A percentile compares a stretch with the other conserved stretches of the same genome.
Conservation (phyloP, 2,113 vertebrate species). For the Bufo bufo region DNA sequence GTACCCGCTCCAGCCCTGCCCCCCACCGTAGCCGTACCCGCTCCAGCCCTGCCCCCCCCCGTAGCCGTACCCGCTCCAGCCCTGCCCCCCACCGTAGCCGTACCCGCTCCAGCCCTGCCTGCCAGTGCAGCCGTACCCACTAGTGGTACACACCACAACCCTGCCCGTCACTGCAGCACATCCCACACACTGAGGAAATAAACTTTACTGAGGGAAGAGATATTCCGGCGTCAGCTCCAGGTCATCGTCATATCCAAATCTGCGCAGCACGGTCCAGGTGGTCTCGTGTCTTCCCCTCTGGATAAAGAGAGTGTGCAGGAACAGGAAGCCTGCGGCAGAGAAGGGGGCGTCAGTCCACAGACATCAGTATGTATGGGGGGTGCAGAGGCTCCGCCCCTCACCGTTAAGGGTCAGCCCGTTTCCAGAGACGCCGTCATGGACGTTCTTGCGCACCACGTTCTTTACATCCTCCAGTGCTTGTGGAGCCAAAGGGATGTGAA, state of each 20-base stretch:
- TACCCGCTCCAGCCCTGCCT: too few species aligned
- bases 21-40: too few species aligned
- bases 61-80: too few species aligned
- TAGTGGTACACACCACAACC: not conserved
- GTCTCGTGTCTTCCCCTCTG: conserved; percentile 97
- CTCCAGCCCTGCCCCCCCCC: too few species aligned
- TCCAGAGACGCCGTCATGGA: conserved; percentile 90
- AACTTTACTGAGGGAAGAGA: conserved; percentile 85
- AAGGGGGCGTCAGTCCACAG: not conserved
- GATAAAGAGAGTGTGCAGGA: conserved; percentile 97
- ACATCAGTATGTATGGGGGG: not conserved
- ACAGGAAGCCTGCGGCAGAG: conserved; percentile 88
- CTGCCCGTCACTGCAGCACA: not conserved
- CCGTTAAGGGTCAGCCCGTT: conserved; percentile 96
- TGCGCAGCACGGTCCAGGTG: conserved; percentile 94
- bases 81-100: too few species aligned
- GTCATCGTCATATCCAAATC: conserved; percentile 96
- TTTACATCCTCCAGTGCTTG: conserved; percentile 98
- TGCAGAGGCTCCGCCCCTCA: conserved; percentile 59
- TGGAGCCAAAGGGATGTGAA: conserved; percentile 95
- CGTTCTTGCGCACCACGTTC: conserved; percentile 95
- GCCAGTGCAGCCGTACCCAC: too few species aligned
- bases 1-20: too few species aligned
- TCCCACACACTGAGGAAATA: not conserved
- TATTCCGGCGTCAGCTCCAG: conserved; percentile 95